Conservation (phyloP, 2,113 vertebrate genomes). For the Pseudonaja textilis region DNA sequence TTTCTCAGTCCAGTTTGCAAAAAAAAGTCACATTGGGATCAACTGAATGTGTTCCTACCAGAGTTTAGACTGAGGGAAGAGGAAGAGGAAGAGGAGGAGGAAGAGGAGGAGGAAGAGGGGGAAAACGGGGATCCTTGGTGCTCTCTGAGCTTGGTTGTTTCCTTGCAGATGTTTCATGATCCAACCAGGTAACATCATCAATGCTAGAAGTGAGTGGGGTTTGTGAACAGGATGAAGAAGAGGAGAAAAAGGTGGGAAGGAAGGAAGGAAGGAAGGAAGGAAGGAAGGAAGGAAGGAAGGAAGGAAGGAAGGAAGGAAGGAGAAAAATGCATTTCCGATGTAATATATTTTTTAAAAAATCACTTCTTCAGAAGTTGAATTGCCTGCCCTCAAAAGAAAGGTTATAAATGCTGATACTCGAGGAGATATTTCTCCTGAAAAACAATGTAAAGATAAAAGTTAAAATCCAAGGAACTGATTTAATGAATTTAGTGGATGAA, state of each 20-base stretch:
- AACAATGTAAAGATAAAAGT: slow-evolving; percentile 63
- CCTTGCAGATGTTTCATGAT: too few relatives aligned
- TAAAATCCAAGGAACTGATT: slow-evolving; percentile 68
- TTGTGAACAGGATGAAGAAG: background rate
- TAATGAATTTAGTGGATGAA: slow-evolving; percentile 31
- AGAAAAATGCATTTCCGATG: background rate
- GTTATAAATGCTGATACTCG: slow-evolving; percentile 53
- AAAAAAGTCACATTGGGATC: background rate
- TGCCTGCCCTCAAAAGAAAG: slow-evolving; percentile 64
- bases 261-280: too few relatives aligned
- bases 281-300: too few relatives aligned
- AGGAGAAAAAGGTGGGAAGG: too few relatives aligned
- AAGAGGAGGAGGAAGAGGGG: background rate
- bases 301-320: too few relatives aligned
- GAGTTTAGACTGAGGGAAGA: background rate
- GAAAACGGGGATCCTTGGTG: too few relatives aligned
- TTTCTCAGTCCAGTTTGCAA: background rate
- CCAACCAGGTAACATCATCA: too few relatives aligned
- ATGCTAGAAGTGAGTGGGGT: background rate
- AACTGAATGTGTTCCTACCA: background rate
- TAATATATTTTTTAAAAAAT: background rate
- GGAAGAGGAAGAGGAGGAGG: background rate
- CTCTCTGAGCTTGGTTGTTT: too few relatives aligned
- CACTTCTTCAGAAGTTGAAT: slow-evolving; percentile 58
- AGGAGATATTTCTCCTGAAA: slow-evolving; percentile 67